These are phyloP conservation scores for Adela reaumurella DNA, from an alignment of 2,888 invertebrate species.

Conservation along the genomic window DNA sequence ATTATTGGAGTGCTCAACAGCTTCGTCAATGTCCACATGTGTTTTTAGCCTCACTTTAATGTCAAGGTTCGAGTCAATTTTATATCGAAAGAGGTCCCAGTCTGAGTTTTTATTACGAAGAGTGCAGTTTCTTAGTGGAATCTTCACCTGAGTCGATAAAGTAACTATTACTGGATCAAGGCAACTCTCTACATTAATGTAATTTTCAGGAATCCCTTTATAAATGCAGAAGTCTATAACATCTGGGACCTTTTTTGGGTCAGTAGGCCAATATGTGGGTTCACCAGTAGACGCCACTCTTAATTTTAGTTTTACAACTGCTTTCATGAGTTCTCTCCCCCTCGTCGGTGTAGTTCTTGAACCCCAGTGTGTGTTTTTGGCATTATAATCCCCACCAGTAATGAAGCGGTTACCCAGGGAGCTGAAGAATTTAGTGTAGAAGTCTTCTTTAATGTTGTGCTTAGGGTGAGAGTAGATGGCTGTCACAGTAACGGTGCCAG, in stretches of 20 bases:
- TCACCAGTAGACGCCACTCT: conserved; percentile 8
- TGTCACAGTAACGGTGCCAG: background rate
- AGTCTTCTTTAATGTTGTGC: conserved; percentile 11
- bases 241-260: conserved; percentile 10
- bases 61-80: background rate
- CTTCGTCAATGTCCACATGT: background rate
- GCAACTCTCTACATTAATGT: conserved; percentile 5
- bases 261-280: conserved; percentile 14
- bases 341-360: conserved; percentile 12
- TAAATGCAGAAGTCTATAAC: conserved; percentile 7
- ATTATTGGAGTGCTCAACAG: background rate
- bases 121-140: background rate
- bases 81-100: background rate
- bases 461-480: conserved; percentile 14
- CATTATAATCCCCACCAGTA: conserved; percentile 14
- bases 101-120: background rate
- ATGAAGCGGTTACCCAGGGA: conserved; percentile 12
- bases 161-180: background rate
- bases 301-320: background rate
- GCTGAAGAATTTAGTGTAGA: conserved; percentile 10
- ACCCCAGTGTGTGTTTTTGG: conserved; percentile 14
- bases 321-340: conserved; percentile 1
- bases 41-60: background rate
- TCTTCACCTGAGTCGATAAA: background rate
- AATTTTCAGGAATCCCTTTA: conserved; percentile 3